These are phyloP conservation scores for Nycticebus coucang DNA, from an alignment of 2,113 vertebrate genomes.

Conservation along the genomic window DNA sequence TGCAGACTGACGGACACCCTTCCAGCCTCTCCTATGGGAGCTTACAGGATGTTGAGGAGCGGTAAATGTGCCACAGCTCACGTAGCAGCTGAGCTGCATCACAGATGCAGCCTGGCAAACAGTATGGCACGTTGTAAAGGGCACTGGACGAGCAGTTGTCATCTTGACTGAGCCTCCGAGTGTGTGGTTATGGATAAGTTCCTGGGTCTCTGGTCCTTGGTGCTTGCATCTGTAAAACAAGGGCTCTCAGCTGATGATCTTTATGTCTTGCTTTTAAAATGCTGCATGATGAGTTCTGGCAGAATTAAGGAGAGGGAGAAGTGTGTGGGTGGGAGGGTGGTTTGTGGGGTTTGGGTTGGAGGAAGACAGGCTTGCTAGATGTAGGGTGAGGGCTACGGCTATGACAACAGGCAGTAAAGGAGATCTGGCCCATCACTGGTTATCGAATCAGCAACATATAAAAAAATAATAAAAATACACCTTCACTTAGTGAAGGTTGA, in stretches of 20 bases:
- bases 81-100: not conserved
- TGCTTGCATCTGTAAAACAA: not conserved
- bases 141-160: not conserved
- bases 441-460: not conserved
- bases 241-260: not conserved
- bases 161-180: not conserved
- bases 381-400: not conserved
- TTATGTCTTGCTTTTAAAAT: not conserved
- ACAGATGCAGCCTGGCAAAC: not conserved
- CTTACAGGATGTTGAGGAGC: too few species aligned
- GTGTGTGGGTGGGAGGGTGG: not conserved
- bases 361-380: not conserved
- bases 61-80: not conserved
- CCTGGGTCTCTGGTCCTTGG: not conserved
- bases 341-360: not conserved
- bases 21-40: not conserved
- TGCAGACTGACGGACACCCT: not conserved
- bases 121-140: not conserved
- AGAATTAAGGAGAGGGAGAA: not conserved
- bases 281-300: not conserved
- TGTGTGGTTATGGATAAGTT: not conserved
- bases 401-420: not conserved
- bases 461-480: slow-evolving; percentile 7
- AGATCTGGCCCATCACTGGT: not conserved
- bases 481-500: not conserved